These are phyloP conservation scores for Zingel zingel DNA, from an alignment of 2,113 vertebrate genomes.

Conservation along the genomic window DNA sequence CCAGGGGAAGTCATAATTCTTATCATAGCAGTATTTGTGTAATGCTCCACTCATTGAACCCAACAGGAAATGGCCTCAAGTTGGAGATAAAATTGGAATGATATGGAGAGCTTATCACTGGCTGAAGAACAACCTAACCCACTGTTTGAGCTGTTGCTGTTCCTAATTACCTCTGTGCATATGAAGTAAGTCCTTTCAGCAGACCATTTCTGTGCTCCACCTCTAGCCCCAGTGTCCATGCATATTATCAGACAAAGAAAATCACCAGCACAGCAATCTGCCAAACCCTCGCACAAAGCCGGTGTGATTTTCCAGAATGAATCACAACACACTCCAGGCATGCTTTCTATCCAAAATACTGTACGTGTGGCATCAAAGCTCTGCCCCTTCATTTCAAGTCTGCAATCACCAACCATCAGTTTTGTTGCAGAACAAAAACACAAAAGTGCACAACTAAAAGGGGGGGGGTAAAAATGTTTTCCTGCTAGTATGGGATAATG, in stretches of 20 bases:
- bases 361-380: constrained; percentile 35
- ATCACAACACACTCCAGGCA: constrained; percentile 43
- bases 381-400: constrained; percentile 37
- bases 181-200: constrained; percentile 26
- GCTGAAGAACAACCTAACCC: constrained; percentile 15
- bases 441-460: constrained; percentile 21
- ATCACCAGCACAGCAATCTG: constrained; percentile 48
- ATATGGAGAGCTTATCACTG: constrained; percentile 1
- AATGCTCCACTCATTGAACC: neutral
- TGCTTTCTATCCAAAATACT: constrained; percentile 47
- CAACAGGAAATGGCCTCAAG: constrained; percentile 15
- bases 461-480: constrained; percentile 1
- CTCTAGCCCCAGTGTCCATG: constrained; percentile 1
- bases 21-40: neutral
- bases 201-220: constrained; percentile 22
- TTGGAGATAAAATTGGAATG: constrained; percentile 31
- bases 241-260: constrained; percentile 54
- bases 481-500: constrained; percentile 16
- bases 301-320: constrained; percentile 46
- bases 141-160: constrained; percentile 40
- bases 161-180: constrained; percentile 44
- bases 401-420: constrained; percentile 36
- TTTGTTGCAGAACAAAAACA: constrained; percentile 11
- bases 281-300: constrained; percentile 40
- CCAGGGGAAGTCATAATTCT: neutral